A percentile compares a stretch with the other conserved stretches of the same genome.
phyloP scores from a whole-genome alignment of 2,113 vertebrate species.

The Mobula birostris region DNA sequence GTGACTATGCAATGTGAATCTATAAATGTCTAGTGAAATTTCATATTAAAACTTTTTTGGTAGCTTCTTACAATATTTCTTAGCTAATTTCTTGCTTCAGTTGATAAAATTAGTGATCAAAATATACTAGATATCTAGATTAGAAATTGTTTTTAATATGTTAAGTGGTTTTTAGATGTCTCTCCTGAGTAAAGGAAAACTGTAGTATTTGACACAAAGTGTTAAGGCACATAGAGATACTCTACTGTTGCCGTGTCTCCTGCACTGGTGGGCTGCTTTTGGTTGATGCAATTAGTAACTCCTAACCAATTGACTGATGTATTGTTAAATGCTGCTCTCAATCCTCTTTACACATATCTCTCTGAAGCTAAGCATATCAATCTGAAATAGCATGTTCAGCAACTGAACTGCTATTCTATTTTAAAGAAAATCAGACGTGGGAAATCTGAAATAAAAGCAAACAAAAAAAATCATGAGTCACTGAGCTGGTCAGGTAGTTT shows the following conservation, averaged over 20 bases:
- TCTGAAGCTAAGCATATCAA: constrained; percentile 7
- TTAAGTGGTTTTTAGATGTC: constrained; percentile 12
- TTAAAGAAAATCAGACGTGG: no score
- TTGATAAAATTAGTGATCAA: background rate
- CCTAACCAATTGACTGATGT: background rate
- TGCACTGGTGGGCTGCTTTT: background rate
- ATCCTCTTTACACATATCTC: background rate
- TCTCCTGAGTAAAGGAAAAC: background rate
- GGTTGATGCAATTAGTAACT: background rate
- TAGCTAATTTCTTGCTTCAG: constrained; percentile 29
- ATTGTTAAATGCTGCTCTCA: background rate
- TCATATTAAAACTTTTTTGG: background rate
- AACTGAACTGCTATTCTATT: background rate
- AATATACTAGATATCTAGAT: background rate
- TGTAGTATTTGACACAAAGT: background rate
- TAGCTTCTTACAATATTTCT: background rate
- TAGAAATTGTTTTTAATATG: background rate
- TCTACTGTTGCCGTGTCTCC: no score
- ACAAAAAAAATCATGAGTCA: no score
- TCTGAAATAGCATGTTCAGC: background rate
- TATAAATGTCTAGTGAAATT: background rate
- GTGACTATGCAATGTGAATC: background rate
- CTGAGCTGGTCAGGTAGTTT: no score
- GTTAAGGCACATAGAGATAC: background rate
- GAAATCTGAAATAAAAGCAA: no score